phyloP scores from a whole-genome alignment of 2,797 vertebrate genomes.

The Cossypha polioptera region DNA sequence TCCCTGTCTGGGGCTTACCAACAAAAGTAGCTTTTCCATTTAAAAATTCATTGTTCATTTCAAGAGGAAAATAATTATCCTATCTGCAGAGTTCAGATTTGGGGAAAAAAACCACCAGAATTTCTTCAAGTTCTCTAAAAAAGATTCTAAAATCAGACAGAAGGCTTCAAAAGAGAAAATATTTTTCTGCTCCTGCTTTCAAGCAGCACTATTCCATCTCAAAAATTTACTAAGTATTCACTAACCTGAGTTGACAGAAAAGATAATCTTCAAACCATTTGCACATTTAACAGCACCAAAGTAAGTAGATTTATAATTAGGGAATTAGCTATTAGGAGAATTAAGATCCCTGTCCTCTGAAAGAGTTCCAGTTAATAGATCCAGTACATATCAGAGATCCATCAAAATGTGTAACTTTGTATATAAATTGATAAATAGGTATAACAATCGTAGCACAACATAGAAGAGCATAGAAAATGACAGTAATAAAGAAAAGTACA shows the following conservation, averaged over 20 bases:
- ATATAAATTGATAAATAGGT: neutral
- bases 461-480: neutral
- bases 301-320: neutral
- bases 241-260: neutral
- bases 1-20: slow-evolving; percentile 16
- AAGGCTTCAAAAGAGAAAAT: neutral
- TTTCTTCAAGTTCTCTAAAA: neutral
- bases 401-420: neutral
- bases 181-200: neutral
- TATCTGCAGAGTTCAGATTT: neutral
- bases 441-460: neutral
- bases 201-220: neutral
- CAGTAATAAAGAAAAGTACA: neutral
- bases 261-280: neutral
- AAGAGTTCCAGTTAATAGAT: neutral
- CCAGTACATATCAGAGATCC: neutral
- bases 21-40: slow-evolving; percentile 22
- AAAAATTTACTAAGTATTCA: neutral
- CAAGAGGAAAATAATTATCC: neutral
- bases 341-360: neutral
- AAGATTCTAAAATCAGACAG: neutral
- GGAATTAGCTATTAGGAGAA: neutral
- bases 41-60: slow-evolving; percentile 35
- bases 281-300: neutral
- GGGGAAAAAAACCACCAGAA: neutral